Percentiles rank a stretch among this genome's conserved stretches.
These are phyloP conservation scores for Syngnathus typhle DNA, from an alignment of 2,113 vertebrate genomes.

Conservation along the genomic window DNA sequence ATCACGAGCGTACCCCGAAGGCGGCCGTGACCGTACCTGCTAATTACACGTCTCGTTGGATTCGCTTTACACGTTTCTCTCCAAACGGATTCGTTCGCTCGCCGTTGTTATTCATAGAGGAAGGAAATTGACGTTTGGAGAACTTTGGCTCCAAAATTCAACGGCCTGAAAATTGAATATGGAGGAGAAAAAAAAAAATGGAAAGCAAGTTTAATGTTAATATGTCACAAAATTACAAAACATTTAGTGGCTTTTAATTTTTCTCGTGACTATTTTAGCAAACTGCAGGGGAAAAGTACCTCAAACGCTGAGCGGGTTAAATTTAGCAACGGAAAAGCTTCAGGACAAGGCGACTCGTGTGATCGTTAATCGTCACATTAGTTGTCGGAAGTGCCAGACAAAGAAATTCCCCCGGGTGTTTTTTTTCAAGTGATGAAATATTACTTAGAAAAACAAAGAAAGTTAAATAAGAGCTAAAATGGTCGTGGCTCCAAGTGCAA, in stretches of 20 bases:
- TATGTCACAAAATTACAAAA: neutral
- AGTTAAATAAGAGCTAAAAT: neutral
- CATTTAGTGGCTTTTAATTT: neutral
- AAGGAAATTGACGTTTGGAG: neutral
- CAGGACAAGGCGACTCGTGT: neutral
- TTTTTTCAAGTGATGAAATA: neutral
- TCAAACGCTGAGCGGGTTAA: neutral
- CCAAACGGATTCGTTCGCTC: neutral
- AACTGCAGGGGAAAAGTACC: neutral
- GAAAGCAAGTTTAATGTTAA: too few relatives aligned
- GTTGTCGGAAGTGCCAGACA: neutral
- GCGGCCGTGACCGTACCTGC: neutral
- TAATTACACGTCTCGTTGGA: neutral
- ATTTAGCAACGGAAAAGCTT: neutral
- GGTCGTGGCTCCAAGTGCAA: neutral
- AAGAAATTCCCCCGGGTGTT: neutral
- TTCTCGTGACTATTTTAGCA: neutral
- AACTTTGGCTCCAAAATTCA: too few relatives aligned
- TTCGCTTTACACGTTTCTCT: neutral
- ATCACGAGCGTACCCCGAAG: neutral
- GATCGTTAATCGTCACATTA: conserved; percentile 1
- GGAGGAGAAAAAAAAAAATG: too few relatives aligned
- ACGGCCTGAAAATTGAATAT: neutral
- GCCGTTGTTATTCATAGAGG: neutral
- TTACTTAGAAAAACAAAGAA: neutral